phyloP scores from a whole-genome alignment of 2,113 vertebrate species.

The Phaetusa simplex region DNA sequence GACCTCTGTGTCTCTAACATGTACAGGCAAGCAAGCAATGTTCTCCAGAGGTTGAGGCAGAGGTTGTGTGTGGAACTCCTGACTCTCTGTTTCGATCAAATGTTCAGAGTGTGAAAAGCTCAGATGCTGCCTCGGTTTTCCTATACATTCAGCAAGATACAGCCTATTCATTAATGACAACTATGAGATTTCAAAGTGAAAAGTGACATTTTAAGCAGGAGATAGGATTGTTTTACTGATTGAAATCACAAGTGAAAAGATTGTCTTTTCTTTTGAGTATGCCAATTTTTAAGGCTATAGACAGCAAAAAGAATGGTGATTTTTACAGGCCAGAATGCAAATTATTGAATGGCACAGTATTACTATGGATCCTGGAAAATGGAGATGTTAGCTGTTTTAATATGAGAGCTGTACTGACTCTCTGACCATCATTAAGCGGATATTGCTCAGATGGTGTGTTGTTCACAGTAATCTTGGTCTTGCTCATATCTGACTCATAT shows the following conservation, averaged over 20 bases:
- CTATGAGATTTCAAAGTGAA: not conserved
- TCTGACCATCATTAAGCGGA: not conserved
- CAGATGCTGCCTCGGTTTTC: not conserved
- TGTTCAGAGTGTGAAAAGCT: not conserved
- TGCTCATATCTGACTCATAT: slow-evolving; percentile 42
- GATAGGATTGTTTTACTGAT: not conserved
- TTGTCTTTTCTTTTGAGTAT: not conserved
- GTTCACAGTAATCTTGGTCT: slow-evolving; percentile 5
- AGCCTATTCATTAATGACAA: not conserved
- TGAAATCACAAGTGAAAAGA: not conserved
- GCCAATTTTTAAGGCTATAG: not conserved
- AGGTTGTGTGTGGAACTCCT: not conserved
- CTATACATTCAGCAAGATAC: not conserved
- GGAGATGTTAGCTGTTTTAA: not conserved
- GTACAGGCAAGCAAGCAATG: not conserved
- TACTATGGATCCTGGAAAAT: not conserved
- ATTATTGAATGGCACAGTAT: slow-evolving; percentile 4
- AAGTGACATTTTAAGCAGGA: not conserved
- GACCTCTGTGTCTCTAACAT: not conserved
- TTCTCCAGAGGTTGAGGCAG: not conserved
- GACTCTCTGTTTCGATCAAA: not conserved
- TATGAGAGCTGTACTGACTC: not conserved
- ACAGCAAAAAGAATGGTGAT: not conserved
- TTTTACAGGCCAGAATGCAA: not conserved
- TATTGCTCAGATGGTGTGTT: slow-evolving; percentile 3